Percentiles rank a stretch among this genome's conserved stretches.
Conservation (phyloP, 1,140 invertebrate species). For the Pogonus chalceus region DNA sequence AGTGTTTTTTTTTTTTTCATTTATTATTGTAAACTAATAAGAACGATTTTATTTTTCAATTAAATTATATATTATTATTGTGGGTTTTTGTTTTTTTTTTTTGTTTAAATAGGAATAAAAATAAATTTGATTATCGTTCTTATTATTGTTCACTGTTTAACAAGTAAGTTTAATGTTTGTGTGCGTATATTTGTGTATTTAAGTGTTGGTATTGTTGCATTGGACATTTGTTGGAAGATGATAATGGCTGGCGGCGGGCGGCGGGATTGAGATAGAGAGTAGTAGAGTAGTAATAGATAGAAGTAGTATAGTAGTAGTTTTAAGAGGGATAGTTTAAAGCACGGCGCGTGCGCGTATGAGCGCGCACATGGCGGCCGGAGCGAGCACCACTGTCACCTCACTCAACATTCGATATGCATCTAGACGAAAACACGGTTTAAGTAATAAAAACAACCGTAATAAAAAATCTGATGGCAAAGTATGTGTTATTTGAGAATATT, state of each 20-base stretch:
- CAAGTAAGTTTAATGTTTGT: too few species aligned
- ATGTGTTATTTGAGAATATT: constrained; percentile 6
- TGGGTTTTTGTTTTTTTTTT: too few species aligned
- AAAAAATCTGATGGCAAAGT: constrained; percentile 12
- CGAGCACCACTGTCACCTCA: constrained; percentile 2
- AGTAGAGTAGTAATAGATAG: not conserved
- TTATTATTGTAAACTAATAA: too few species aligned
- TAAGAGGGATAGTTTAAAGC: constrained; percentile 4
- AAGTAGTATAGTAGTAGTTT: not conserved
- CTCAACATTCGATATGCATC: constrained; percentile 11
- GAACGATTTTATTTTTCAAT: too few species aligned
- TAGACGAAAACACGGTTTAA: constrained; percentile 10
- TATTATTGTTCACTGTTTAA: too few species aligned
- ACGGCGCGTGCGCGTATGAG: constrained; percentile 2
- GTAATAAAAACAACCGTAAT: constrained; percentile 12
- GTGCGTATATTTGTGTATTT: too few species aligned
- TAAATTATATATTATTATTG: too few species aligned
- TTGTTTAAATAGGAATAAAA: too few species aligned
- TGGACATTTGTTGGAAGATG: constrained; percentile 4
- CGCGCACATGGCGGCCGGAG: not conserved
- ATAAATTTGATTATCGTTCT: too few species aligned
- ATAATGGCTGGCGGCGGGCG: not conserved
- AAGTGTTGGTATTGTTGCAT: too few species aligned
- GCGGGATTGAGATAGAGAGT: not conserved
- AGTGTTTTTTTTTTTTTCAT: too few species aligned